Base-by-base conservation (phyloP, 2,888 invertebrate species). In the Neuroscelio doddi region DNA sequence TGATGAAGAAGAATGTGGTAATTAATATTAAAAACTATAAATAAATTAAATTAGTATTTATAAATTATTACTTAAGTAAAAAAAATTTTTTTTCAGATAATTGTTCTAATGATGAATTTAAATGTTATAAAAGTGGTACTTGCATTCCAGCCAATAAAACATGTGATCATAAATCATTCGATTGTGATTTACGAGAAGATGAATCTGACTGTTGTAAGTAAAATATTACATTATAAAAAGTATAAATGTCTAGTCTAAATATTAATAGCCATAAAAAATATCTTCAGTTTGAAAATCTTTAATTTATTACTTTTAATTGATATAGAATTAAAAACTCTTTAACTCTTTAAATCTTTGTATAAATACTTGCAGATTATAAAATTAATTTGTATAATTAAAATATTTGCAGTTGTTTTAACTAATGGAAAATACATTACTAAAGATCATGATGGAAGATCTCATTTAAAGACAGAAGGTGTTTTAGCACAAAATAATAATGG, bases 1-100 rank as follows among this genome's bases (percentile, higher is more conserved):
- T 9, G 95, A 95, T 79, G 95, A 95, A 85, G 78, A 85, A 24
- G 85, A 90, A 74, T 94, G 94, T 79, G 87, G 92, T 93, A 86
- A 87, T 87, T 72, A 38, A 26, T 17, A 16, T 38, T 14, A 27
- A 24, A 24, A 30, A 15, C 7, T 38, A 26, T 15, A 12, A 9
- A 16, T 8, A 26, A 21, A 26, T 4, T 12, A 39, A 41, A 41
- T 51, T 27, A n/a, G 8, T 0, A n/a, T 5, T 30, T 15, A 4
- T 44, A 3, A 16, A 27, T 39, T 29, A 39, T 61, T 15, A 9
- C 10, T 9, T 47, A 4, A n/a, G n/a, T n/a, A n/a, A n/a, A n/a
- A n/a, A n/a, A n/a, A n/a, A n/a, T n/a, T 15, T 55, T 42, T 14
- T 50, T 61, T 39, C 65, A 92, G 92, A 84, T 66, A 85, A 84